Conservation (phyloP, 2,797 vertebrate species). For the Acipenser transmontanus region DNA sequence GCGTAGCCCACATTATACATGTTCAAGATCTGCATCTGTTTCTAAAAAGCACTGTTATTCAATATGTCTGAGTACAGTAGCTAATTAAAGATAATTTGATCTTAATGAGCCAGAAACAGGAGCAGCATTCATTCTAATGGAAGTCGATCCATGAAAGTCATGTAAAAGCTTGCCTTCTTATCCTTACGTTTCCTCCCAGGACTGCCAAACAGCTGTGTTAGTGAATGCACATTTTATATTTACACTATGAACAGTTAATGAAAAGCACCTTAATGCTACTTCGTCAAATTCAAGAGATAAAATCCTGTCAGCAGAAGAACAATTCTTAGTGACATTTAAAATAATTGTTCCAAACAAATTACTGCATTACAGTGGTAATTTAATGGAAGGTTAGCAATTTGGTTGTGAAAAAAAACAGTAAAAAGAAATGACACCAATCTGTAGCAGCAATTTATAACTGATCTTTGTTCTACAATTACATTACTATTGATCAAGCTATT, state of each 20-base stretch:
- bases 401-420: conserved; percentile 40
- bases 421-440: conserved; percentile 46
- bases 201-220: conserved; percentile 66
- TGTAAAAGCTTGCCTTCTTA: conserved; percentile 65
- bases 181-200: conserved; percentile 52
- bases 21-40: conserved; percentile 39
- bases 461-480: conserved; percentile 37
- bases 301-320: conserved; percentile 63
- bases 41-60: conserved; percentile 65
- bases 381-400: conserved; percentile 50
- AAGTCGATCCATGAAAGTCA: conserved; percentile 85
- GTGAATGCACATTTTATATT: conserved; percentile 53
- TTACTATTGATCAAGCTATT: too few relatives aligned
- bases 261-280: conserved; percentile 65
- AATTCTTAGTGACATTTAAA: conserved; percentile 68
- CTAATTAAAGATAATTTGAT: conserved; percentile 96
- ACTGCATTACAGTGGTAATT: conserved; percentile 59
- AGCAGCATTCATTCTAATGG: conserved; percentile 77
- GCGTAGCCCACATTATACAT: conserved; percentile 15
- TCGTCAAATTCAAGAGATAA: conserved; percentile 69
- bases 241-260: conserved; percentile 59
- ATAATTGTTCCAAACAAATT: conserved; percentile 69
- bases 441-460: conserved; percentile 28
- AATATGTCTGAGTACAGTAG: conserved; percentile 66
- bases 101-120: conserved; percentile 90